Conservation (phyloP, 2,888 invertebrate species). For the Acrobasis repandana region DNA sequence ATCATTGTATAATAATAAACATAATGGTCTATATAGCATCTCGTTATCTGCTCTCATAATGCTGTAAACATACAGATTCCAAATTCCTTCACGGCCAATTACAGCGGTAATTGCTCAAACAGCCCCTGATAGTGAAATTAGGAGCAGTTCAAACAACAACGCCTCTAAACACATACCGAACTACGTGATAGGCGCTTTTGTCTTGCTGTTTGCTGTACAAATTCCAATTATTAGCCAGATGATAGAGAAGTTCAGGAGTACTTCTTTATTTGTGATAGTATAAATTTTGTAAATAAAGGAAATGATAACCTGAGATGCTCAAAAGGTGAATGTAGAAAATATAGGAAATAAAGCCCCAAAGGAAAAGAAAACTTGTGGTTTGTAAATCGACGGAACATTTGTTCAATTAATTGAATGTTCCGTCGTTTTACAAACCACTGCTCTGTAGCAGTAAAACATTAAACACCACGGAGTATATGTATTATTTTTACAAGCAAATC, state of each 20-base stretch:
- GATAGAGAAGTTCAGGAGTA: not conserved
- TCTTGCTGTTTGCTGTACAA: slow-evolving; percentile 2
- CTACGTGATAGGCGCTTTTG: slow-evolving; percentile 4
- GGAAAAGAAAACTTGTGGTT: no score
- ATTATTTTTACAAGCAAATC: no score
- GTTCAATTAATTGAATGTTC: no score
- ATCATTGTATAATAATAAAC: not conserved
- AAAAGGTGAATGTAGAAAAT: no score
- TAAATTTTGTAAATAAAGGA: no score
- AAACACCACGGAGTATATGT: no score
- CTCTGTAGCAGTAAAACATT: no score
- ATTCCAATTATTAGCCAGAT: not conserved
- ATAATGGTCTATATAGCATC: not conserved
- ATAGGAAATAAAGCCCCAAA: no score
- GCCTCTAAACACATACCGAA: not conserved
- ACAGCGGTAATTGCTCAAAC: slow-evolving; percentile 11
- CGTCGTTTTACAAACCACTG: no score
- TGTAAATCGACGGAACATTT: no score
- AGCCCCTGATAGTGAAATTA: slow-evolving; percentile 14
- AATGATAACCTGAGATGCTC: no score
- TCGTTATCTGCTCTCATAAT: not conserved
- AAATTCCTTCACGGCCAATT: slow-evolving; percentile 1
- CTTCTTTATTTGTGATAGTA: no score
- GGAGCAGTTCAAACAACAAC: slow-evolving; percentile 9
- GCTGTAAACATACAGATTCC: not conserved